phyloP scores from a whole-genome alignment of 2,888 invertebrate genomes.

The Seladonia tumulorum region DNA sequence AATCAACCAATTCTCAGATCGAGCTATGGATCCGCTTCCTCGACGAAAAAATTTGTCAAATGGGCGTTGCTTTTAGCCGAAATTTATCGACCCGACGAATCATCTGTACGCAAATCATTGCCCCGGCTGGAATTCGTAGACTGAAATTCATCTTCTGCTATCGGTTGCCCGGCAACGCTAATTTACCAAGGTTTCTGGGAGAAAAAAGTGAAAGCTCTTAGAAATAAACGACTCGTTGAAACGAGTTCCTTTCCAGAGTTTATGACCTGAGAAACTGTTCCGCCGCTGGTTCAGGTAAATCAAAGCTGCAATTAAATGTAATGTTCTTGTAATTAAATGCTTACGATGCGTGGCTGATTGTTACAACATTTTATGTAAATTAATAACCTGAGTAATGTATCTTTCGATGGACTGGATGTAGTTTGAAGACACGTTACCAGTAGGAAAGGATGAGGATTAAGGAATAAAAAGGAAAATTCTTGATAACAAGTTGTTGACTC shows the following conservation, averaged over 20 bases:
- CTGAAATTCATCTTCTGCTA: conserved; percentile 52
- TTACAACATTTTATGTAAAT: background rate
- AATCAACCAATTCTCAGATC: conserved; percentile 59
- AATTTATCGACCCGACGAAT: conserved; percentile 65
- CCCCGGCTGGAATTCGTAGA: conserved; percentile 17
- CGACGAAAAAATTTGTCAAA: conserved; percentile 35
- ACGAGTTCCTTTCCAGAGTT: conserved; percentile 43
- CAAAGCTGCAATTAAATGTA: background rate
- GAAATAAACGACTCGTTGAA: conserved; percentile 47
- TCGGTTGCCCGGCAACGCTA: conserved; percentile 27
- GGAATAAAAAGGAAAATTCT: background rate
- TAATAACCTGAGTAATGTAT: background rate
- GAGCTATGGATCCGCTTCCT: conserved; percentile 54
- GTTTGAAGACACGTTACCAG: background rate
- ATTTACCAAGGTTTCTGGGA: conserved; percentile 29
- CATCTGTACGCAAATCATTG: conserved; percentile 51
- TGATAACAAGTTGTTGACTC: too few species aligned
- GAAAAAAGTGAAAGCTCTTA: conserved; percentile 25
- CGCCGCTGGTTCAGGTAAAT: background rate
- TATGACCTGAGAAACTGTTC: conserved; percentile 15
- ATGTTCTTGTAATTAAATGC: background rate
- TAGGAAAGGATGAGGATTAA: background rate
- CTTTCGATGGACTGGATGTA: background rate
- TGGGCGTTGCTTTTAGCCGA: conserved; percentile 59
- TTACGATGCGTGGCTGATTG: background rate